Base-by-base conservation (phyloP, 2,888 invertebrate genomes). In the Cotesia congregata region DNA sequence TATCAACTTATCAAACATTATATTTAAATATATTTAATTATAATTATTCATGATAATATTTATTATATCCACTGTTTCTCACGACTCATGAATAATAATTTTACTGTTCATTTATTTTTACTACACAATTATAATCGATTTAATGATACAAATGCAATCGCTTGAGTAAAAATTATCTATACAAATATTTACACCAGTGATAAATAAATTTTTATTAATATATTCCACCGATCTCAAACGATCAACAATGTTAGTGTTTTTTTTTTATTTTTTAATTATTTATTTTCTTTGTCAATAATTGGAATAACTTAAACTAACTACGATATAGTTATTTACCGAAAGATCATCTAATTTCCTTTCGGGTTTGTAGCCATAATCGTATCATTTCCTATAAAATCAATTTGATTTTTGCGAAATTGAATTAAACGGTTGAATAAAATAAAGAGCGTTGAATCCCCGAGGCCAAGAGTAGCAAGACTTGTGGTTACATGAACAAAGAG, bases 161-260 rank as follows among this genome's bases (percentile, higher is more conserved):
- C 60, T 59, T 75, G 72, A 77, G 75, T 77, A 75, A 59, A 80
- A 77, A 79, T 84, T 76, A 82, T 82, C 86, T 88, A 86, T 87
- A 88, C 87, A 87, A 85, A 83, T 88, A 87, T 87, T 82, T 87
- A 87, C 87, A 87, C 79, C 77, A 78, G 17, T 62, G 17, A 62
- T 62, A 50, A 50, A 50, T 12, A 65, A 65, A 20, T 65, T 1
- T 65, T 9, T 38, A 65, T 38, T 12, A 38, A 30, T 30, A 65
- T 38, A 38, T 65, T 65, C 30, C 20, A 65, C 38, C 38, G 30
- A 38, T 65, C 65, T 65, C 38, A 38, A 65, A 65, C 30, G 30
- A 6, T 65, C 6, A 65, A 65, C 38, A 30, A 65, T 30, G 5
- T 65, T 65, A 30, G 12, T 17, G 17, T 17, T 17, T 17, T 17